These are phyloP conservation scores for Tenrec ecaudatus DNA, from an alignment of 2,113 vertebrate genomes.

Conservation along the genomic window DNA sequence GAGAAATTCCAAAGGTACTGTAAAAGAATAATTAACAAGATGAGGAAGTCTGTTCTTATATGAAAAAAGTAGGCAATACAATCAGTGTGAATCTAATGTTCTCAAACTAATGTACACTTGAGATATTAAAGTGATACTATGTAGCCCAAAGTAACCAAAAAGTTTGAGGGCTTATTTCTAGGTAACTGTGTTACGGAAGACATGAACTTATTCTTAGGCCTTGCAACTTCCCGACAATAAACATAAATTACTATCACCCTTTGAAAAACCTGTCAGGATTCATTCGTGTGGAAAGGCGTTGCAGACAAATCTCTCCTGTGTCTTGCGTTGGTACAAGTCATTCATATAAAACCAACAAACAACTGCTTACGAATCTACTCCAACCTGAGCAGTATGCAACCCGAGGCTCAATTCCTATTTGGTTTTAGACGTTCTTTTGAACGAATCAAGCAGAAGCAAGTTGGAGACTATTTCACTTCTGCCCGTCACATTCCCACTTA, in stretches of 20 bases:
- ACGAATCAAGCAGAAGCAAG: slow-evolving; percentile 9
- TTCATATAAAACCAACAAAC: neutral
- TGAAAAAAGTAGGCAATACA: neutral
- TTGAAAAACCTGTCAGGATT: neutral
- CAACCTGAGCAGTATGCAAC: neutral
- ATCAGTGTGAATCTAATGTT: neutral
- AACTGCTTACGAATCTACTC: neutral
- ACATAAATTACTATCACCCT: neutral
- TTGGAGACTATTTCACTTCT: neutral
- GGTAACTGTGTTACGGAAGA: neutral
- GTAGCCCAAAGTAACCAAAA: neutral
- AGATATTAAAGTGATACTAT: neutral
- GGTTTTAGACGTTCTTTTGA: neutral
- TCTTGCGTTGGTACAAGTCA: neutral
- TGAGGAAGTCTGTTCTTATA: neutral
- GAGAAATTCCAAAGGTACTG: neutral
- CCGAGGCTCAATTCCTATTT: neutral
- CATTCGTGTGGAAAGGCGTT: neutral
- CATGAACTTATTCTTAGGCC: neutral
- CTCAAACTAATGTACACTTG: neutral
- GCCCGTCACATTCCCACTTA: neutral
- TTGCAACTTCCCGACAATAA: neutral
- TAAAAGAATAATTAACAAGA: slow-evolving; percentile 45
- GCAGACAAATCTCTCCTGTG: neutral
- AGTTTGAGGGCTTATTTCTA: neutral